A percentile compares a stretch with the other conserved stretches of the same genome.
These are phyloP conservation scores for Anthopleura xanthogrammica DNA, from an alignment of 92 coral and sea anemone genomes.

Conservation along the genomic window DNA sequence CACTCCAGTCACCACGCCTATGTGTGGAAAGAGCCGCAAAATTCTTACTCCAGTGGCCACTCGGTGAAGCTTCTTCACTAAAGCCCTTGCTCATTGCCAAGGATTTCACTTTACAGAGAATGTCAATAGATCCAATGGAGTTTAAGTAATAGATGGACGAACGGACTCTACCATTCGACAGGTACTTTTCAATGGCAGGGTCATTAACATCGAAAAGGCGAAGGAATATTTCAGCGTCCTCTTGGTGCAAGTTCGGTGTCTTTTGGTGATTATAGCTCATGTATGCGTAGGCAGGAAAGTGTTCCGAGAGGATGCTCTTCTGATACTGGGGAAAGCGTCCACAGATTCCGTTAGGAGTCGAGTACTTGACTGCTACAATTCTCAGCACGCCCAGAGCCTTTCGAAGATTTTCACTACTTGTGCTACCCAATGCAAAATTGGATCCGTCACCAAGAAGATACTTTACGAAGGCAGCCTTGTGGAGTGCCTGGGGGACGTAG, in stretches of 20 bases:
- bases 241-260: neutral
- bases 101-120: neutral
- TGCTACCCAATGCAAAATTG: slow-evolving; percentile 21
- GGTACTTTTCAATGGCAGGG: slow-evolving; percentile 9
- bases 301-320: slow-evolving; percentile 28
- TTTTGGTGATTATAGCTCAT: slow-evolving; percentile 22
- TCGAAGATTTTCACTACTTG: slow-evolving; percentile 40
- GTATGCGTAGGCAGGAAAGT: slow-evolving; percentile 54
- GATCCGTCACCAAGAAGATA: slow-evolving; percentile 59
- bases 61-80: slow-evolving; percentile 38
- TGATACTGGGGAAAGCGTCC: slow-evolving; percentile 45
- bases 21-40: slow-evolving; percentile 64
- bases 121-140: slow-evolving; percentile 35
- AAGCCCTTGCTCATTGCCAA: neutral
- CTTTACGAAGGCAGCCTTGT: slow-evolving; percentile 47
- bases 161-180: slow-evolving; percentile 6
- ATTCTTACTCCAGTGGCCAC: slow-evolving; percentile 32
- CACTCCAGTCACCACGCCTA: slow-evolving; percentile 71
- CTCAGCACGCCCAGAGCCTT: slow-evolving; percentile 56
- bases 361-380: slow-evolving; percentile 54
- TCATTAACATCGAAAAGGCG: slow-evolving; percentile 35
- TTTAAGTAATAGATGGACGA: slow-evolving; percentile 9
- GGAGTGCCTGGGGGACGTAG: slow-evolving; percentile 11
- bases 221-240: slow-evolving; percentile 32
- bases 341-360: slow-evolving; percentile 63